Base-by-base conservation (phyloP, 2,113 vertebrate genomes). In the Eulemur macaco region DNA sequence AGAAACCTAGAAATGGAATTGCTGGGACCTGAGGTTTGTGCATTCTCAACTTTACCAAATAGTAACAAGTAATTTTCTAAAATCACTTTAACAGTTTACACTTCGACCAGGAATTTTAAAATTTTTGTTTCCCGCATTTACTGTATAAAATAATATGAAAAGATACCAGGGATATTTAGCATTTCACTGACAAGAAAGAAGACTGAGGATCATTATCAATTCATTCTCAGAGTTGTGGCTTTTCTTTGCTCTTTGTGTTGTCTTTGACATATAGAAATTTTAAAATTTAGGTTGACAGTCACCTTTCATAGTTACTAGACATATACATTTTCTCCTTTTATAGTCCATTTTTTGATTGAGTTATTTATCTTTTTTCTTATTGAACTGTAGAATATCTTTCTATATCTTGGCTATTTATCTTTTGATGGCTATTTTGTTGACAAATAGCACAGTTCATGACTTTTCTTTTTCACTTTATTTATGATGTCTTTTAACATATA, bases 361-460 rank as follows among this genome's bases (percentile, higher is more conserved):
- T 73, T 64, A 15, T 93, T 83, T 89, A 29, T 80, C 23, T 58
- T 68, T 94, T 73, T 85, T 73, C 60, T 91, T 82, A 64, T 85
- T 96, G 73, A 73, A 78, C 66, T 93, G 3, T 82, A 64, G 37
- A 94, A 77, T 25, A 89, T 60, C 42, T 96, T 97, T 74, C 78
- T 11, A 63, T 92, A 89, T 83, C 34, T 56, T 90, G 31, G 56
- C 50, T 91, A 34, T 96, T 94, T 93, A 85, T 95, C 69, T 68
- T 93, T 80, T 86, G 37, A 63, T 80, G 18, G 37, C 63, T 92
- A 66, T 91, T 91, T 94, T 34, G 29, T 88, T 74, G 56, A 88
- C 11, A 92, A 87, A 96, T 84, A 85, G 89, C 63, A 68, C 2
- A 54, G 64, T 66, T 89, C n/a, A 2, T 80, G 39, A 17, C 47